Conservation (phyloP, 1,140 invertebrate species). For the Lordiphosa stackelbergi region DNA sequence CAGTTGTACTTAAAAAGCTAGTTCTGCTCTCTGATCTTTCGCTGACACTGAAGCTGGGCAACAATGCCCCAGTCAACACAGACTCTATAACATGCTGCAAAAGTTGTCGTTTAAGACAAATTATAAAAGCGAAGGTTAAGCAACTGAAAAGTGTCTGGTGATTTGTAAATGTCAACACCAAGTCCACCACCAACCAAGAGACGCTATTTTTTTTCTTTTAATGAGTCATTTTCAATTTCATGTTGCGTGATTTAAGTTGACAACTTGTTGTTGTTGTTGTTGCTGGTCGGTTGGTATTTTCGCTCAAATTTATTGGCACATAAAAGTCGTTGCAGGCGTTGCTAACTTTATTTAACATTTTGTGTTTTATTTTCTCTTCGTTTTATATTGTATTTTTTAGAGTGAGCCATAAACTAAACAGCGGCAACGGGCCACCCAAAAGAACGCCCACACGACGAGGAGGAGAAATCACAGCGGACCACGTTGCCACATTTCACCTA, state of each 20-base stretch:
- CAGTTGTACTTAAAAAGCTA: neutral
- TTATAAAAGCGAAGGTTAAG: constrained; percentile 62
- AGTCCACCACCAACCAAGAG: constrained; percentile 23
- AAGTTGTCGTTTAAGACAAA: constrained; percentile 55
- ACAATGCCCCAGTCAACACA: constrained; percentile 11
- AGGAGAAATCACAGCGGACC: constrained; percentile 61
- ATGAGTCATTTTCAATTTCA: constrained; percentile 67
- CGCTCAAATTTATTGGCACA: constrained; percentile 64
- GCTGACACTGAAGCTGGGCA: neutral
- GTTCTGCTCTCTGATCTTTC: neutral
- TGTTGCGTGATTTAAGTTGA: constrained; percentile 68
- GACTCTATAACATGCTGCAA: constrained; percentile 19
- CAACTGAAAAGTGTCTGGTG: constrained; percentile 59
- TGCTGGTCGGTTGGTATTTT: constrained; percentile 43
- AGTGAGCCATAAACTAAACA: constrained; percentile 71
- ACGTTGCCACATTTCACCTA: constrained; percentile 17
- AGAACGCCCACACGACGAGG: constrained; percentile 53
- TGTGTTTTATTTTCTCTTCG: constrained; percentile 42
- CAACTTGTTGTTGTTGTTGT: constrained; percentile 41
- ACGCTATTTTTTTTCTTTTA: constrained; percentile 41
- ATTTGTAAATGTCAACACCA: constrained; percentile 74
- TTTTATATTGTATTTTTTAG: constrained; percentile 62
- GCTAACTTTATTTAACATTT: constrained; percentile 69
- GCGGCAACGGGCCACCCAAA: constrained; percentile 45
- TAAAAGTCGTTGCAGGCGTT: constrained; percentile 72